Percentiles rank a stretch among this genome's conserved stretches.
Evolutionary conservation across 2,888 invertebrate genomes (phyloP).

Genomic region (Thymelicus lineola): DNA sequence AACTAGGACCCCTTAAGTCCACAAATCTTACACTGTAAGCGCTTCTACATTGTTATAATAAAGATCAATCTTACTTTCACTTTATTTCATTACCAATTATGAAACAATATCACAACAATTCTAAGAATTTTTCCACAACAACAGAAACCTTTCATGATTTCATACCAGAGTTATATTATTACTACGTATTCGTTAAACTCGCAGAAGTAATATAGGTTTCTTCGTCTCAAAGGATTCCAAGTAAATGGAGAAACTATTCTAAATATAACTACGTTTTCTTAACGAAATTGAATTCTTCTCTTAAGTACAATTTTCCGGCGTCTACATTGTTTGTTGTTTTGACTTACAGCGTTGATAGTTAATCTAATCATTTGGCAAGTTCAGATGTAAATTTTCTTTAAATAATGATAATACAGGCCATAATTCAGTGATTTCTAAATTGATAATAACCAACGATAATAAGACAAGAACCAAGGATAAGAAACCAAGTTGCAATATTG

Average conservation of each 20-base stretch:
- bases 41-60: too few species aligned
- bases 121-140: background rate
- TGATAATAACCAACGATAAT: background rate
- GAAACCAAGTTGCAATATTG: too few species aligned
- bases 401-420: too few species aligned
- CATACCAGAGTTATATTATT: background rate
- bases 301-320: background rate
- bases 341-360: too few species aligned
- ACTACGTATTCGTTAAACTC: background rate
- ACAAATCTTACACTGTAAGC: too few species aligned
- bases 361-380: too few species aligned
- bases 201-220: background rate
- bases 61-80: background rate
- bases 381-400: too few species aligned
- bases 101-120: background rate
- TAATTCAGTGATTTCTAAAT: too few species aligned
- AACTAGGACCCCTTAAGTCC: too few species aligned
- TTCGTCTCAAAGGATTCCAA: background rate
- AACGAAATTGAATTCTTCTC: background rate
- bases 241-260: background rate
- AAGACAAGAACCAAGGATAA: too few species aligned
- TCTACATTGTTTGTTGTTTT: background rate
- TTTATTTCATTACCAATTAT: background rate
- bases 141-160: slow-evolving; percentile 1
- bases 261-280: background rate